phyloP scores from a whole-genome alignment of 2,113 vertebrate species.

The Aplodontia rufa region DNA sequence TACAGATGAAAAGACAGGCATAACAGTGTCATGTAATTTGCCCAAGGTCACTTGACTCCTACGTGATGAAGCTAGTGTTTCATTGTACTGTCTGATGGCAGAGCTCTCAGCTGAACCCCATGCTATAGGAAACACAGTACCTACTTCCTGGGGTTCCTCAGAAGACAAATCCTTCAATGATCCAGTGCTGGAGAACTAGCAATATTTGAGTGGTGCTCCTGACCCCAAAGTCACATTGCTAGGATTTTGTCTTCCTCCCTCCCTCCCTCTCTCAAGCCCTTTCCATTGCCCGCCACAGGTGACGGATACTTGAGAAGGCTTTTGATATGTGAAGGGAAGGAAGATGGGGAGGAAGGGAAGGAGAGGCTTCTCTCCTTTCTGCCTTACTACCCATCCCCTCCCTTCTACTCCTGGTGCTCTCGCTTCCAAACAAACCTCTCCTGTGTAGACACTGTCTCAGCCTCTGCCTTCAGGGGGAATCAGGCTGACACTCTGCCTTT shows the following conservation, averaged over 20 bases:
- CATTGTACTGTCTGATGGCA: neutral
- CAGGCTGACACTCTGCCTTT: neutral
- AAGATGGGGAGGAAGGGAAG: neutral
- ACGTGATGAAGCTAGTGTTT: neutral
- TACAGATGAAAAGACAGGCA: neutral
- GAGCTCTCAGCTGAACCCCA: neutral
- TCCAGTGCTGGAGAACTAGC: neutral
- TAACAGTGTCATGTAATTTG: neutral
- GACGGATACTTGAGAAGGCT: neutral
- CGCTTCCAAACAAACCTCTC: neutral
- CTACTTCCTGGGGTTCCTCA: neutral
- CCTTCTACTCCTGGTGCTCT: neutral
- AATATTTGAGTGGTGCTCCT: neutral
- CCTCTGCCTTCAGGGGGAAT: neutral
- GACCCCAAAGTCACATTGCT: neutral
- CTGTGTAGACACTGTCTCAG: neutral
- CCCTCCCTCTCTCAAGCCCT: too few species aligned
- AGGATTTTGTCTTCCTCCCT: neutral
- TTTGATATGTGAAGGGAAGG: neutral
- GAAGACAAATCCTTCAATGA: neutral
- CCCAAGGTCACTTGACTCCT: neutral
- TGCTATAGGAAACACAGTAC: neutral
- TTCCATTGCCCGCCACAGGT: neutral
- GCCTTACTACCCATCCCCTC: neutral
- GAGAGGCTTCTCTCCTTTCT: neutral